These are phyloP conservation scores for Dendronephthya gigantea DNA, from an alignment of 64 coral and sea anemone genomes.

Conservation along the genomic window DNA sequence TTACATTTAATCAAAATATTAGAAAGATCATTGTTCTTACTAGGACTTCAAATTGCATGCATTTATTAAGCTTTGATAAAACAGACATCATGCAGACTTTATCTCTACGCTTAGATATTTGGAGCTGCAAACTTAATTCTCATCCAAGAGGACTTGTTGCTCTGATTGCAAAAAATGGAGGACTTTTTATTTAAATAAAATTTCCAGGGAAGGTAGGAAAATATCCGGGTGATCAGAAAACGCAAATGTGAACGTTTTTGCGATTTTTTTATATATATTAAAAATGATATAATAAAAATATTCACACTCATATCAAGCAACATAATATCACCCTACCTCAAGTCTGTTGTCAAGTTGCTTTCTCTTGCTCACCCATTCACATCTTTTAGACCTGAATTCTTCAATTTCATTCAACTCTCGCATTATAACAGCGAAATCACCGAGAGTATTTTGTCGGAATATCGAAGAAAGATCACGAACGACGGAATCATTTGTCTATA, in stretches of 20 bases:
- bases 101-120: neutral
- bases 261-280: too few species aligned
- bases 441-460: neutral
- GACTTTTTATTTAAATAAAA: neutral
- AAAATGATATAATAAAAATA: too few species aligned
- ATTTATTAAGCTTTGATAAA: neutral
- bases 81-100: neutral
- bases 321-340: too few species aligned
- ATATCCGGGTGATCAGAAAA: too few species aligned
- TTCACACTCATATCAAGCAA: too few species aligned
- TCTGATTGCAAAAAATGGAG: neutral
- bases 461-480: neutral
- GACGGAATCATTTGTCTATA: neutral
- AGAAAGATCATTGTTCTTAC: neutral
- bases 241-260: too few species aligned
- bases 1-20: neutral
- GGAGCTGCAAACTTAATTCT: neutral
- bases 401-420: neutral
- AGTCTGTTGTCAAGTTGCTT: neutral
- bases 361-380: neutral
- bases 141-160: neutral
- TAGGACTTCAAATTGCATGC: neutral
- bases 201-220: too few species aligned
- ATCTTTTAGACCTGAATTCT: neutral
- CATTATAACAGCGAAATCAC: neutral